These are phyloP conservation scores for Pectinophora gossypiella DNA, from an alignment of 1,140 invertebrate genomes.

Conservation along the genomic window DNA sequence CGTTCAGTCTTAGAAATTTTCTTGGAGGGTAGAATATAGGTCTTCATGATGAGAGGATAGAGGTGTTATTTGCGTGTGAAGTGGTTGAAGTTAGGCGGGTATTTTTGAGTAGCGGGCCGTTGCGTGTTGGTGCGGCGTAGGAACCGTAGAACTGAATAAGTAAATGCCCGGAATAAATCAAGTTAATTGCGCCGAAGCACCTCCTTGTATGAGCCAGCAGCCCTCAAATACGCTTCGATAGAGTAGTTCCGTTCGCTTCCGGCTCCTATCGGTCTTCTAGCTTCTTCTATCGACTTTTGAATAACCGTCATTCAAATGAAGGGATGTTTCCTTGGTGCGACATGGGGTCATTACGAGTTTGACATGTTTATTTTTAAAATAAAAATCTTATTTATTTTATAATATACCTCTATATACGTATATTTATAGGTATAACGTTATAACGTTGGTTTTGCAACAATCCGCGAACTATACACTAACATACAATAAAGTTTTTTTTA, in stretches of 20 bases:
- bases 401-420: too few relatives aligned
- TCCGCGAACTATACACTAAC: too few relatives aligned
- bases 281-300: constrained; percentile 1
- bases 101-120: constrained; percentile 36
- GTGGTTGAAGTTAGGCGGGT: constrained; percentile 24
- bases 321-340: too few relatives aligned
- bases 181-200: constrained; percentile 68
- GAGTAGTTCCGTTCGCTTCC: constrained; percentile 38
- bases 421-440: too few relatives aligned
- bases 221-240: constrained; percentile 49
- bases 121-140: constrained; percentile 60
- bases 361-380: too few relatives aligned
- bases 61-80: constrained; percentile 3
- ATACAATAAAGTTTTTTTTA: neutral
- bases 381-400: too few relatives aligned
- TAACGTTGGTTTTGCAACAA: too few relatives aligned
- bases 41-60: neutral
- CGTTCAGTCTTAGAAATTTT: constrained; percentile 12
- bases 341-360: too few relatives aligned
- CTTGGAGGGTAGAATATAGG: neutral
- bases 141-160: constrained; percentile 68
- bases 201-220: constrained; percentile 64
- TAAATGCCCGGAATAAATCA: constrained; percentile 71
- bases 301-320: neutral
- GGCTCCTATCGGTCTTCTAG: constrained; percentile 2